phyloP scores from a whole-genome alignment of 2,797 vertebrate species.

The Apogon talboti region DNA sequence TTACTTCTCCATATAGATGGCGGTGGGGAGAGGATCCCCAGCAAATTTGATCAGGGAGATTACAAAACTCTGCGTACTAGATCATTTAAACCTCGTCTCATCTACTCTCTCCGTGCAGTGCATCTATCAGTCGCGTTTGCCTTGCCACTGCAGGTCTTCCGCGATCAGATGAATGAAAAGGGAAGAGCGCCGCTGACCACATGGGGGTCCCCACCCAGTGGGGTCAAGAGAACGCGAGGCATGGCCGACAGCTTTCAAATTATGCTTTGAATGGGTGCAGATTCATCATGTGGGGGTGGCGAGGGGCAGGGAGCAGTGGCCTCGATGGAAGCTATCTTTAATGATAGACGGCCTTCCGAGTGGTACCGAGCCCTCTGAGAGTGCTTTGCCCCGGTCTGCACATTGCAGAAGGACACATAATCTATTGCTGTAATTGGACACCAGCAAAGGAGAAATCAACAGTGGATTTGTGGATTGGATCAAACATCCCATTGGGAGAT shows the following conservation, averaged over 20 bases:
- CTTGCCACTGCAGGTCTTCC: slow-evolving; percentile 50
- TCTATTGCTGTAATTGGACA: slow-evolving; percentile 60
- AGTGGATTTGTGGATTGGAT: slow-evolving; percentile 56
- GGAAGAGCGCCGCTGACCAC: slow-evolving; percentile 19
- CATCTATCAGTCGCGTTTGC: slow-evolving; percentile 78
- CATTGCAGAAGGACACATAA: slow-evolving; percentile 55
- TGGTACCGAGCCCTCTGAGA: slow-evolving; percentile 39
- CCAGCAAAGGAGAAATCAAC: slow-evolving; percentile 51
- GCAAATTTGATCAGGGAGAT: slow-evolving; percentile 83
- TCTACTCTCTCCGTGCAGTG: slow-evolving; percentile 56
- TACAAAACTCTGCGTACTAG: slow-evolving; percentile 73
- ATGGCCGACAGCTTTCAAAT: slow-evolving; percentile 45
- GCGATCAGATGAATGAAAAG: slow-evolving; percentile 57
- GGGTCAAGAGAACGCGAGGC: slow-evolving; percentile 63
- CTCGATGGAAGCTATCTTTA: slow-evolving; percentile 57
- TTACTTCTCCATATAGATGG: slow-evolving; percentile 74
- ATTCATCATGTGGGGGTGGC: slow-evolving; percentile 68
- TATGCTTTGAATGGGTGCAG: slow-evolving; percentile 52
- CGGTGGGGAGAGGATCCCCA: slow-evolving; percentile 60
- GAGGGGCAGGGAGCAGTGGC: slow-evolving; percentile 40
- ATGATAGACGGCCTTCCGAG: slow-evolving; percentile 64
- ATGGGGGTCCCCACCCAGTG: slow-evolving; percentile 44
- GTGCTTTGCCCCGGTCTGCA: slow-evolving; percentile 28
- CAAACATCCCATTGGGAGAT: slow-evolving; percentile 16
- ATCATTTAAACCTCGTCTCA: slow-evolving; percentile 83